Conservation (phyloP, 2,797 vertebrate species). For the Picus viridis region DNA sequence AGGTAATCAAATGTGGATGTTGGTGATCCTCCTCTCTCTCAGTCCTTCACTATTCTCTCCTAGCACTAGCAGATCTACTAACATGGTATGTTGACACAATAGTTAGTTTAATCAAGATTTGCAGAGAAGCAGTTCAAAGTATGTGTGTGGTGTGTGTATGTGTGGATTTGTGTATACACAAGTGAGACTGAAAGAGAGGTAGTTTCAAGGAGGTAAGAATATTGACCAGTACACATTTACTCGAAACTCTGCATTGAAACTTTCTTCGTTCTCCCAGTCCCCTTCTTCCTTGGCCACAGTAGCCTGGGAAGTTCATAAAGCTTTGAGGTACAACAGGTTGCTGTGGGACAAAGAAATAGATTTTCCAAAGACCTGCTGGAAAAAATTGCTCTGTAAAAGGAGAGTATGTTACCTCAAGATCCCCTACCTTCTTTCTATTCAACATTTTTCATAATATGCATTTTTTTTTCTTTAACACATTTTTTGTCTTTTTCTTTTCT, state of each 20-base stretch:
- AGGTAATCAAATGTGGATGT: not conserved
- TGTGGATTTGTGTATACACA: not conserved
- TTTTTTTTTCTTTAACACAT: not conserved
- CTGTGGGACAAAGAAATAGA: not conserved
- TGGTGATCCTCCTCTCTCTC: rapidly evolving
- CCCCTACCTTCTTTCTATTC: not conserved
- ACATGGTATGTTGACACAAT: not conserved
- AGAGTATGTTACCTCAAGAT: not conserved
- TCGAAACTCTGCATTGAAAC: not conserved
- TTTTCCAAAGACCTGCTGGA: not conserved
- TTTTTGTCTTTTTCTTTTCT: not conserved
- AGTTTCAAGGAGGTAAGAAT: not conserved
- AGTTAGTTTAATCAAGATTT: not conserved
- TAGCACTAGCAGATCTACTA: not conserved
- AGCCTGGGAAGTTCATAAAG: not conserved
- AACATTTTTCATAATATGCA: not conserved
- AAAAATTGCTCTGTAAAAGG: not conserved
- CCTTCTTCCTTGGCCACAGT: not conserved
- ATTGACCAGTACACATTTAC: not conserved
- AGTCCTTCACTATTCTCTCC: not conserved
- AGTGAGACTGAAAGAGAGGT: not conserved
- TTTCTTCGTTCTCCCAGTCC: not conserved
- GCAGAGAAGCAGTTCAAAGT: not conserved
- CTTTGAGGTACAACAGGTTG: not conserved
- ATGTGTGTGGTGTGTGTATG: rapidly evolving